Percentiles rank a stretch among this genome's conserved stretches.
phyloP scores from a whole-genome alignment of 2,797 vertebrate genomes.

The Cephalopachus bancanus region DNA sequence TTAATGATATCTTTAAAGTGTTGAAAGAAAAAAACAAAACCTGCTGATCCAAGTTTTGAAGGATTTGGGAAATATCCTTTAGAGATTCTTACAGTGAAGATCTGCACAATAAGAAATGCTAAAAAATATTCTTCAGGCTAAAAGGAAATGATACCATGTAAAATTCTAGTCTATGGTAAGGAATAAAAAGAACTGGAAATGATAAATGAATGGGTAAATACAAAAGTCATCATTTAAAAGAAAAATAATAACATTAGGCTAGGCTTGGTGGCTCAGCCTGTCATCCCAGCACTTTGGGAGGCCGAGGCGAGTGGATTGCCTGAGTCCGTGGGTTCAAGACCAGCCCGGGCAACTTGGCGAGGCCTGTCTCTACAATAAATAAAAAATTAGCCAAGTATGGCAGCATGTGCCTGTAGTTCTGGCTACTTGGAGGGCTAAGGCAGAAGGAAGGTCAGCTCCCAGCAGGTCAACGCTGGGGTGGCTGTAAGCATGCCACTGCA shows the following conservation, averaged over 20 bases:
- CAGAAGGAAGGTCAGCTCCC: too few relatives aligned
- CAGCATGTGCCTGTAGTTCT: too few relatives aligned
- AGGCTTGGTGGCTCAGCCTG: too few relatives aligned
- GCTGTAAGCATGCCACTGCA: too few relatives aligned
- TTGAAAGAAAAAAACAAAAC: background rate
- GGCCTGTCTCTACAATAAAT: too few relatives aligned
- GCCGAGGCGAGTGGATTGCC: too few relatives aligned
- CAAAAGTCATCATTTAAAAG: background rate
- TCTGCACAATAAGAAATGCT: background rate
- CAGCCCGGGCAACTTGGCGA: too few relatives aligned
- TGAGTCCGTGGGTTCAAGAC: too few relatives aligned
- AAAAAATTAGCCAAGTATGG: too few relatives aligned
- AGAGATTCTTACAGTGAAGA: background rate
- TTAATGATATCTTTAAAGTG: background rate
- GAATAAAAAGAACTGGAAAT: background rate
- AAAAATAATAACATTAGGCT: background rate
- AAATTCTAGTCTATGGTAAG: background rate
- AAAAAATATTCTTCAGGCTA: background rate
- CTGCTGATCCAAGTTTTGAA: background rate
- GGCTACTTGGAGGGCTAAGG: too few relatives aligned
- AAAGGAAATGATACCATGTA: background rate
- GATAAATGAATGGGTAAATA: background rate
- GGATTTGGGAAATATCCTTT: conserved; percentile 1
- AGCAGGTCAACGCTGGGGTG: too few relatives aligned
- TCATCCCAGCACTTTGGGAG: too few relatives aligned